Evolutionary conservation across 2,113 vertebrate genomes (phyloP), one percentile per base, ranked within the genome.

Genomic region (Hyperopisus bebe): DNA sequence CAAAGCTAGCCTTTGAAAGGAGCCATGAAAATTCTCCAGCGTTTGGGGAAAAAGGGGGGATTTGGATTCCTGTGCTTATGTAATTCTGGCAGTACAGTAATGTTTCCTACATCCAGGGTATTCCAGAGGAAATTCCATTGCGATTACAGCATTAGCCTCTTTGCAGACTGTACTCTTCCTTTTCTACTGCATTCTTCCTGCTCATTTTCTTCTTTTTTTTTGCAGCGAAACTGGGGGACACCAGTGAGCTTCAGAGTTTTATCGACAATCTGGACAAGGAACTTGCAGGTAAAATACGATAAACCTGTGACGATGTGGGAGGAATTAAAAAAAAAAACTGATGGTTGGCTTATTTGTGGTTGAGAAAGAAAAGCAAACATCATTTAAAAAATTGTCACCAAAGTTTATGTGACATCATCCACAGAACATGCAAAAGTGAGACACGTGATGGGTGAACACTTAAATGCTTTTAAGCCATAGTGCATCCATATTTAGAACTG

Each of bases 251-350:
- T 42, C 97, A 99, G 95, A 98, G 96, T 90, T 99, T 98, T 92
- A 99, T 99, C 93, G 97, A 98, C 92, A 97, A 98, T 94, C 96
- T 99, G 93, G 97, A 99, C 94, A 97, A 96, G 92, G 97, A 97
- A 90, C 96, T 99, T 94, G 96, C 97, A 95, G 98, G 98, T 99
- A 93, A 92, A 90, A 91, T 77, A 92, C 84, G 92, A 93, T 5
- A 31, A 51, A 86, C 21, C 24, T 5, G 39, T 46, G 82, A 47
- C 3, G 5, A 86, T 15, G 46, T 9, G 15, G n/a, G 5, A 31
- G 50, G 48, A 11, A 2, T 42, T 55, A 1, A 13, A 27, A 66
- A 27, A n/a, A 24, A 66, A 10, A 70, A 66, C 1, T 27, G n/a
- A 27, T 10, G 62, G n/a, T 4, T 31, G 55, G 19, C 6, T 44